Evolutionary conservation across 2,797 vertebrate genomes (phyloP).

Genomic region (Denticeps clupeoides): DNA sequence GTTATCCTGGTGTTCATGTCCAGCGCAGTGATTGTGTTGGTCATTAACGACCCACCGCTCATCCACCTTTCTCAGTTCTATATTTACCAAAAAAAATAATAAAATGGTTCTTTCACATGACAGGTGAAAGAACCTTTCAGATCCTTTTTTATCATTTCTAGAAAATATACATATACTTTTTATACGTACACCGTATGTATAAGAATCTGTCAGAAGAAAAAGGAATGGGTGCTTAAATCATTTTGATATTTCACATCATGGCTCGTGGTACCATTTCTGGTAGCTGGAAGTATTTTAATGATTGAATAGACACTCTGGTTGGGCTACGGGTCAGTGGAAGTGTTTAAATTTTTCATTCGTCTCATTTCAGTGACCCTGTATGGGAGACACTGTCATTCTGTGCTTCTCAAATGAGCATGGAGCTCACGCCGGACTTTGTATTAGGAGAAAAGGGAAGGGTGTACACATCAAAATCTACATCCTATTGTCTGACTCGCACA

Average conservation of each 20-base stretch:
- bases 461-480: conserved; percentile 33
- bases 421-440: conserved; percentile 34
- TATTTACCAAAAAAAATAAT: conserved; percentile 7
- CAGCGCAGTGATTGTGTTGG: conserved; percentile 61
- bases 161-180: background rate
- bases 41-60: conserved; percentile 59
- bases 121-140: conserved; percentile 29
- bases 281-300: conserved; percentile 65
- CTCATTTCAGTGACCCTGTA: conserved; percentile 53
- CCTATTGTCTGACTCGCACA: conserved; percentile 27
- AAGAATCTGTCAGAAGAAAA: conserved; percentile 31
- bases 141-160: conserved; percentile 30
- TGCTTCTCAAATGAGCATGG: conserved; percentile 57
- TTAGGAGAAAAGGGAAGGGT: conserved; percentile 28
- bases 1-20: conserved; percentile 64
- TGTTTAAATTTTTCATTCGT: conserved; percentile 56
- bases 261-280: conserved; percentile 47
- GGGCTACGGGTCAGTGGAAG: conserved; percentile 57
- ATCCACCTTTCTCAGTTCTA: conserved; percentile 24
- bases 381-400: conserved; percentile 53
- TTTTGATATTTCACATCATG: conserved; percentile 54
- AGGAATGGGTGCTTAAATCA: conserved; percentile 54
- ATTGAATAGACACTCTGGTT: conserved; percentile 56
- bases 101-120: conserved; percentile 9
- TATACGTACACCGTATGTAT: conserved; percentile 18